Evolutionary conservation across 2,797 vertebrate species (phyloP).

Genomic region (Carduelis carduelis): DNA sequence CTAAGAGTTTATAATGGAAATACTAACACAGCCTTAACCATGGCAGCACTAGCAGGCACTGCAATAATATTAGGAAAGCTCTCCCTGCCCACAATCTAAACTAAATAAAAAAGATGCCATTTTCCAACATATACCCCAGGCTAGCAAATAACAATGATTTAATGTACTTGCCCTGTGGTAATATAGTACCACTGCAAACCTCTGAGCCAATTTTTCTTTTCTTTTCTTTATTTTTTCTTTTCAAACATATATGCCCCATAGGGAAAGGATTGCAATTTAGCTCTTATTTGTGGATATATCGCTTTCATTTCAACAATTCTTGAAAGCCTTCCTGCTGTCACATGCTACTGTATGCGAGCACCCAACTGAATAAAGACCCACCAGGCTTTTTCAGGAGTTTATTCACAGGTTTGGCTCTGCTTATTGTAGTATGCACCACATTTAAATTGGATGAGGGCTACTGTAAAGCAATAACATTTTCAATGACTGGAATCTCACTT

Average conservation of each 20-base stretch:
- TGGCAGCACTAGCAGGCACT: constrained; percentile 56
- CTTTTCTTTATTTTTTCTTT: neutral
- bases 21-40: constrained; percentile 61
- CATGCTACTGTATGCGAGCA: neutral
- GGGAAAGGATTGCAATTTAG: constrained; percentile 69
- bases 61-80: constrained; percentile 56
- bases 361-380: constrained; percentile 71
- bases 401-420: constrained; percentile 82
- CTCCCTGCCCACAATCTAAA: constrained; percentile 47
- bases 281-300: constrained; percentile 66
- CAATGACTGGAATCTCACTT: constrained; percentile 73
- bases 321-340: constrained; percentile 52
- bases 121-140: constrained; percentile 51
- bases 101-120: constrained; percentile 52
- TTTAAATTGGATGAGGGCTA: constrained; percentile 78
- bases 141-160: constrained; percentile 74
- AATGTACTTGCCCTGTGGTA: constrained; percentile 64
- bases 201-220: constrained; percentile 70
- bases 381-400: constrained; percentile 77
- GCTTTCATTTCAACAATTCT: constrained; percentile 59
- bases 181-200: constrained; percentile 57
- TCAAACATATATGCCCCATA: constrained; percentile 68
- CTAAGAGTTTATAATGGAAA: constrained; percentile 72
- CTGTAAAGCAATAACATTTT: constrained; percentile 75
- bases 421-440: constrained; percentile 81